phyloP scores from a whole-genome alignment of 1,140 invertebrate genomes.

The Metaphire vulgaris region DNA sequence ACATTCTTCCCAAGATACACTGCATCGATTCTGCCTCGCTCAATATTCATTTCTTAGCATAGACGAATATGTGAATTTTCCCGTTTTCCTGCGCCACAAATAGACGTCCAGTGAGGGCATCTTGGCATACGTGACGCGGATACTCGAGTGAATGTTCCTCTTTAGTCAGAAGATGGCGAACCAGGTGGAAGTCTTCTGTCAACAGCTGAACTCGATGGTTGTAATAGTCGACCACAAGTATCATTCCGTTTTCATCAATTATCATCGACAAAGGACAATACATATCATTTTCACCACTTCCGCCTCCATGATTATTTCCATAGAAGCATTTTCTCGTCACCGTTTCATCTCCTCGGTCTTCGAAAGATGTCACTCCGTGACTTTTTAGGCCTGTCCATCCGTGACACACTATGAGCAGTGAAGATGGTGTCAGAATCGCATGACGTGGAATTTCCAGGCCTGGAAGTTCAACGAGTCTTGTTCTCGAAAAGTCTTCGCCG shows the following conservation, averaged over 20 bases:
- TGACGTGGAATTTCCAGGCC: not conserved
- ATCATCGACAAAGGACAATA: not conserved
- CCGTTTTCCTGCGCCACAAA: not conserved
- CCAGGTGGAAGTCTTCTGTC: not conserved
- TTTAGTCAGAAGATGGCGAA: not conserved
- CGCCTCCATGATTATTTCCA: not conserved
- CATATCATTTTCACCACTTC: not conserved
- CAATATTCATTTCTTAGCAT: no score
- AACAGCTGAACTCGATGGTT: not conserved
- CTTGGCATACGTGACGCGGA: not conserved
- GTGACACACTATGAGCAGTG: not conserved
- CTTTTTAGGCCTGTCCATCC: not conserved
- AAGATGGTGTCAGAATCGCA: not conserved
- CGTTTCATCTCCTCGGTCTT: not conserved
- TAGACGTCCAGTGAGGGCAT: not conserved
- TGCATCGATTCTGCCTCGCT: no score
- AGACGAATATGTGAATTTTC: not conserved
- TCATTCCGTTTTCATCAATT: not conserved
- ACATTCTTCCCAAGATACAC: no score
- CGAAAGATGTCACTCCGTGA: not conserved
- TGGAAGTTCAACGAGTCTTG: not conserved
- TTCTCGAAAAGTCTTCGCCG: not conserved
- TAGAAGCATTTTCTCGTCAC: not conserved
- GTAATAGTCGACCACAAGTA: not conserved
- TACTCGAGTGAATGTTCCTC: not conserved